Evolutionary conservation across 2,113 vertebrate genomes (phyloP).

Genomic region (Tyto alba): DNA sequence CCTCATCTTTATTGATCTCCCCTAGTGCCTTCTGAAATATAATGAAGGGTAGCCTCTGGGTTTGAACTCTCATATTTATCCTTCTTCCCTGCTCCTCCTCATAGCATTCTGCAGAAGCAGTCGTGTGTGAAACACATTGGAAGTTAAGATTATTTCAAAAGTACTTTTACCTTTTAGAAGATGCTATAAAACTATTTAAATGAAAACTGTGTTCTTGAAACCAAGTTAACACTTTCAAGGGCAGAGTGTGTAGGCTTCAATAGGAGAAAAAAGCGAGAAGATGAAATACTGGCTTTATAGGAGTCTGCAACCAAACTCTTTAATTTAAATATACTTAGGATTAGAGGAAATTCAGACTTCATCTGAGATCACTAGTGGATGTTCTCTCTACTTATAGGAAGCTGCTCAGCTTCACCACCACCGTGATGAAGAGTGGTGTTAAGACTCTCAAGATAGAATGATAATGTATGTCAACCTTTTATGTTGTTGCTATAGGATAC

Average conservation of each 20-base stretch:
- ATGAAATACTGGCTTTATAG: neutral
- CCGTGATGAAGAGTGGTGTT: neutral
- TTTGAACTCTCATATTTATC: neutral
- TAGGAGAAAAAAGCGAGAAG: neutral
- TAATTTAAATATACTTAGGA: neutral
- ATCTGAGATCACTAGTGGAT: neutral
- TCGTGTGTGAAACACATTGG: neutral
- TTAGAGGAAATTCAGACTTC: neutral
- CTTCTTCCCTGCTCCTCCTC: neutral
- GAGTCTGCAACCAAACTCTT: neutral
- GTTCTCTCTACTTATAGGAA: neutral
- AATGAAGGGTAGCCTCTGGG: neutral
- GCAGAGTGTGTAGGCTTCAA: neutral
- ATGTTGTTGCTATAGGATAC: neutral
- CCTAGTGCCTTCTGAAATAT: constrained; percentile 21
- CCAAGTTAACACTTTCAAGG: neutral
- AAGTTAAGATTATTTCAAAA: neutral
- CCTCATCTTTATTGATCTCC: neutral
- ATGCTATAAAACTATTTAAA: neutral
- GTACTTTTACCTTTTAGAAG: neutral
- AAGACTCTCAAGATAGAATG: neutral
- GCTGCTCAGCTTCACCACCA: neutral
- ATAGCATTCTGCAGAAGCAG: neutral
- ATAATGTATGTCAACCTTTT: neutral
- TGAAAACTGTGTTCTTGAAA: neutral